These are phyloP conservation scores for Drosophila bunnanda DNA, from an alignment of 2,888 invertebrate species.

Conservation along the genomic window DNA sequence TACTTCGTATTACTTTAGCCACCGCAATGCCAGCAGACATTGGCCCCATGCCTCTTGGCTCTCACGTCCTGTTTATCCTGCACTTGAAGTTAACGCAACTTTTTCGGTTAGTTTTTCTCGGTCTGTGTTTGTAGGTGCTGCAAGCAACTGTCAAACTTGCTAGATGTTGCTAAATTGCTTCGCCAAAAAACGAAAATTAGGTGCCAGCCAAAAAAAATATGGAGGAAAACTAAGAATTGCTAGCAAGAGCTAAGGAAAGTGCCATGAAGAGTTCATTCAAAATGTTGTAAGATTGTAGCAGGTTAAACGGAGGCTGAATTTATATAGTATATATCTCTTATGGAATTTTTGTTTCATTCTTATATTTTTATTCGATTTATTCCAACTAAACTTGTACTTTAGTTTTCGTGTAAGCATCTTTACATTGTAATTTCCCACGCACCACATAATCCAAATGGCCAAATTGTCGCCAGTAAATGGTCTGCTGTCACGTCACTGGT, in stretches of 20 bases:
- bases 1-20: conserved; percentile 50
- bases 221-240: neutral
- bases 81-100: conserved; percentile 72
- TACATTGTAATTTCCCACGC: conserved; percentile 54
- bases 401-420: conserved; percentile 9
- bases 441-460: conserved; percentile 73
- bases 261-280: neutral
- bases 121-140: conserved; percentile 54
- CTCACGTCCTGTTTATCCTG: conserved; percentile 42
- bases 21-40: conserved; percentile 21
- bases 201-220: conserved; percentile 5
- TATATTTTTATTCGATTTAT: neutral
- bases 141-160: conserved; percentile 69
- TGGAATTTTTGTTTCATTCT: neutral
- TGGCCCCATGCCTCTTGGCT: neutral
- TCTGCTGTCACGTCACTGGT: conserved; percentile 70
- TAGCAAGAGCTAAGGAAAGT: neutral
- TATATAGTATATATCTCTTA: neutral
- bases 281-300: neutral
- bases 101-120: conserved; percentile 54
- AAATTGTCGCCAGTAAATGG: conserved; percentile 75
- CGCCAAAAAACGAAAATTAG: conserved; percentile 28
- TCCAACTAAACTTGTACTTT: neutral
- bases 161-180: conserved; percentile 56
- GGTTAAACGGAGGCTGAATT: neutral